Evolutionary conservation across 2,113 vertebrate species (phyloP).

Genomic region (Octodon degus): DNA sequence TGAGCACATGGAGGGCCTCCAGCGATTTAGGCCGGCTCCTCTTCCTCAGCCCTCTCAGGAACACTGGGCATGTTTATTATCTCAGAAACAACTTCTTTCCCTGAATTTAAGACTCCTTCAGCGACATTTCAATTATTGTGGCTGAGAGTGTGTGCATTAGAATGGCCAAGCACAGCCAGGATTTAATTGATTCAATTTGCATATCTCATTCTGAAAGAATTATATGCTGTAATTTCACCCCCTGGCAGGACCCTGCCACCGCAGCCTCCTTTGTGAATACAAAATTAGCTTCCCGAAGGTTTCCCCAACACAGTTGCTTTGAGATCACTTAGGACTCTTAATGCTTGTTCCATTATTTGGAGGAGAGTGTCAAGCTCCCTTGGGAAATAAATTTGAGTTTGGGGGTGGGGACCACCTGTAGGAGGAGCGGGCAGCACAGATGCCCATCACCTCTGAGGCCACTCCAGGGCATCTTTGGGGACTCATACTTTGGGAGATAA

Average conservation of each 20-base stretch:
- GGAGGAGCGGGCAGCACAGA: background rate
- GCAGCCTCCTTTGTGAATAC: slow-evolving; percentile 75
- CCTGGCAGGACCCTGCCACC: slow-evolving; percentile 72
- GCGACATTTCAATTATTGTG: slow-evolving; percentile 74
- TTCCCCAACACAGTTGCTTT: slow-evolving; percentile 41
- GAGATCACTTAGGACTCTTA: slow-evolving; percentile 59
- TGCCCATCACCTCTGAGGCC: background rate
- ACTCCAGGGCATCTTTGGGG: background rate
- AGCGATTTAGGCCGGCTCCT: slow-evolving; percentile 61
- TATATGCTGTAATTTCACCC: slow-evolving; percentile 76
- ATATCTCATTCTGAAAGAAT: slow-evolving; percentile 82
- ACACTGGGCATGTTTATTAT: slow-evolving; percentile 64
- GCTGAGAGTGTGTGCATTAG: slow-evolving; percentile 54
- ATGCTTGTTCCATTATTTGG: slow-evolving; percentile 37
- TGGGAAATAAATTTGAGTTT: slow-evolving; percentile 12
- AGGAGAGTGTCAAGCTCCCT: background rate
- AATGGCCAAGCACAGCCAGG: slow-evolving; percentile 69
- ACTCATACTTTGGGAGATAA: background rate
- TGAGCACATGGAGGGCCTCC: background rate
- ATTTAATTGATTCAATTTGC: slow-evolving; percentile 84
- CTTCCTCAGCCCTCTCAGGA: slow-evolving; percentile 13
- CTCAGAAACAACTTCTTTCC: slow-evolving; percentile 72
- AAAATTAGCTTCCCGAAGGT: slow-evolving; percentile 78
- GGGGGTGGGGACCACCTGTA: background rate
- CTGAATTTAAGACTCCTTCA: slow-evolving; percentile 76